Evolutionary conservation across 1,140 invertebrate species (phyloP).

Genomic region (Drosophila hydei): DNA sequence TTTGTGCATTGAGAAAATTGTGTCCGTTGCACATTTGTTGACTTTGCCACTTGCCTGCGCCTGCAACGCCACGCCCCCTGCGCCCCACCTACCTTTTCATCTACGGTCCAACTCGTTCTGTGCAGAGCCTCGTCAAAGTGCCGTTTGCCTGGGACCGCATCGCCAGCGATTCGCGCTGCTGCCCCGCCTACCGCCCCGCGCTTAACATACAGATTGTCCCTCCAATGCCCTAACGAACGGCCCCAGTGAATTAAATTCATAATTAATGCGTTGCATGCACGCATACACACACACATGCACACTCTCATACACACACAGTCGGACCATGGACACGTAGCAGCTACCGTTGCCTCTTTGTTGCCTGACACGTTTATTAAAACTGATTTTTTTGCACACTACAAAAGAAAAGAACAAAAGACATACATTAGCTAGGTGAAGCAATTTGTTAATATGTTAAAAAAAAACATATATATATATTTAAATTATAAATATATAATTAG

Average conservation of each 20-base stretch:
- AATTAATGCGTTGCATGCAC: constrained; percentile 82
- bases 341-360: constrained; percentile 77
- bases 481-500: background rate
- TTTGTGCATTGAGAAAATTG: constrained; percentile 80
- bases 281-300: constrained; percentile 61
- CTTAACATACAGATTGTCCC: constrained; percentile 35
- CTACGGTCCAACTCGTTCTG: background rate
- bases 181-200: background rate
- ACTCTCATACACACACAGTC: constrained; percentile 16
- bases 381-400: constrained; percentile 57
- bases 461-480: background rate
- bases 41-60: constrained; percentile 74
- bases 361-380: constrained; percentile 80
- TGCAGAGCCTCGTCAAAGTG: constrained; percentile 26
- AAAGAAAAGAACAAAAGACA: background rate
- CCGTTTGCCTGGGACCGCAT: constrained; percentile 30
- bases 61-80: background rate
- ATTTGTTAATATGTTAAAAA: background rate
- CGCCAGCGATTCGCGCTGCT: constrained; percentile 10
- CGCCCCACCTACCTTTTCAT: background rate
- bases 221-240: constrained; percentile 45
- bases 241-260: constrained; percentile 79
- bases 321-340: constrained; percentile 60
- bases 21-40: constrained; percentile 80
- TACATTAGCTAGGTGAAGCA: constrained; percentile 2